Percentiles rank a stretch among this genome's conserved stretches.
phyloP scores from a whole-genome alignment of 2,888 invertebrate species.

The Erebia epiphron region DNA sequence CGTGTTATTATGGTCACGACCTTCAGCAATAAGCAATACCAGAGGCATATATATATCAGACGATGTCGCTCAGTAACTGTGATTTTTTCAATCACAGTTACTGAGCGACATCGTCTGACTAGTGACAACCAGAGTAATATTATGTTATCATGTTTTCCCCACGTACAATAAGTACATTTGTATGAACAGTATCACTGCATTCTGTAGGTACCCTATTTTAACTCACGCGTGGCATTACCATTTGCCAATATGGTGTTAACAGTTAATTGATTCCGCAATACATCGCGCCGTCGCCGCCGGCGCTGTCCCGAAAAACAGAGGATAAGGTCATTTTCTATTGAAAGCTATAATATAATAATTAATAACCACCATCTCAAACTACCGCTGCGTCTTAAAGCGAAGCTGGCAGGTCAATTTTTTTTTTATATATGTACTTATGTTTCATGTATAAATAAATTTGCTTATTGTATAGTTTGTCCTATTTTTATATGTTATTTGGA shows the following conservation, averaged over 20 bases:
- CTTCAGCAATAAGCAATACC: no score
- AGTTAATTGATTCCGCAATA: slow-evolving; percentile 3
- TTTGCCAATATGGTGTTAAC: slow-evolving; percentile 1
- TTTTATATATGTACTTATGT: no score
- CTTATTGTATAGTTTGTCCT: background rate
- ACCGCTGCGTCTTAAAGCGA: no score
- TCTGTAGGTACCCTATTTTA: background rate
- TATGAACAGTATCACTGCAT: background rate
- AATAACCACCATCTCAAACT: no score
- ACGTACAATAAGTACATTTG: background rate
- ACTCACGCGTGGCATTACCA: slow-evolving; percentile 3
- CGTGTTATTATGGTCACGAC: no score
- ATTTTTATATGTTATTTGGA: background rate
- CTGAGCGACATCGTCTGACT: no score
- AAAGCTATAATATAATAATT: background rate
- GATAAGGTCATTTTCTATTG: background rate
- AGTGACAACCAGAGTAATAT: background rate
- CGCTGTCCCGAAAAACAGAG: background rate
- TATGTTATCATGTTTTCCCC: background rate
- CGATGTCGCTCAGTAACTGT: no score
- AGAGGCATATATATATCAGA: no score
- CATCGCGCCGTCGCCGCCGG: background rate
- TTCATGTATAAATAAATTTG: no score
- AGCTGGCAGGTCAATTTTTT: no score
- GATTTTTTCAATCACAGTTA: no score